These are phyloP conservation scores for Etia nguti DNA, from an alignment of 2,113 vertebrate genomes.

Conservation along the genomic window DNA sequence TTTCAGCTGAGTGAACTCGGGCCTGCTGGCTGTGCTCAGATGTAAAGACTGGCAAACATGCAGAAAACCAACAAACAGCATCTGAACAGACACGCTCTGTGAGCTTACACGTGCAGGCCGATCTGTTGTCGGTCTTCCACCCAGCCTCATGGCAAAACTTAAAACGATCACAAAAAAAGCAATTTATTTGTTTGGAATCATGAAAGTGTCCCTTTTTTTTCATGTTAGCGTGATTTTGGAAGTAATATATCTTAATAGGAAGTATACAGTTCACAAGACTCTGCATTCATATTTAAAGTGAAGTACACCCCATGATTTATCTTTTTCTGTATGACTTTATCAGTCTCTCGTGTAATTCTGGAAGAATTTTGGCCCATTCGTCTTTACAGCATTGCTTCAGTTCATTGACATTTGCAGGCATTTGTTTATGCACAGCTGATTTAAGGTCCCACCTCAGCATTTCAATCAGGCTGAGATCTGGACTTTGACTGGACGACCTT, in stretches of 20 bases:
- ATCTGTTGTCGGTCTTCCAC: neutral
- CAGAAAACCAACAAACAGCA: neutral
- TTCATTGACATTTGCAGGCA: neutral
- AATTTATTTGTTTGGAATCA: neutral
- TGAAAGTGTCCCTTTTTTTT: neutral
- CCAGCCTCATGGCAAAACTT: neutral
- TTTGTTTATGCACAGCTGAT: neutral
- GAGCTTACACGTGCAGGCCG: neutral
- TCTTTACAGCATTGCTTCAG: neutral
- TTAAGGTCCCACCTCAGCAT: neutral
- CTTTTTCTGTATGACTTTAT: fast-evolving
- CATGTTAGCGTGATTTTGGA: neutral
- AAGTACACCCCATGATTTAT: neutral
- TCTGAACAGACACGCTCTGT: neutral
- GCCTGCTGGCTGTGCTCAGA: neutral
- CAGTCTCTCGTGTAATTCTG: fast-evolving
- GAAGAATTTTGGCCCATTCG: neutral
- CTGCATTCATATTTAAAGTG: neutral
- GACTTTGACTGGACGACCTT: neutral
- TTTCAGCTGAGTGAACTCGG: neutral
- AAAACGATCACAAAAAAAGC: neutral
- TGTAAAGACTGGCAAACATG: neutral
- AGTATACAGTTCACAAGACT: neutral
- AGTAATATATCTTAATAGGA: neutral
- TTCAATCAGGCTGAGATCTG: neutral